Evolutionary conservation across 2,888 invertebrate genomes (phyloP), one percentile per base, ranked within the genome.

Genomic region (Plebejus melissa): DNA sequence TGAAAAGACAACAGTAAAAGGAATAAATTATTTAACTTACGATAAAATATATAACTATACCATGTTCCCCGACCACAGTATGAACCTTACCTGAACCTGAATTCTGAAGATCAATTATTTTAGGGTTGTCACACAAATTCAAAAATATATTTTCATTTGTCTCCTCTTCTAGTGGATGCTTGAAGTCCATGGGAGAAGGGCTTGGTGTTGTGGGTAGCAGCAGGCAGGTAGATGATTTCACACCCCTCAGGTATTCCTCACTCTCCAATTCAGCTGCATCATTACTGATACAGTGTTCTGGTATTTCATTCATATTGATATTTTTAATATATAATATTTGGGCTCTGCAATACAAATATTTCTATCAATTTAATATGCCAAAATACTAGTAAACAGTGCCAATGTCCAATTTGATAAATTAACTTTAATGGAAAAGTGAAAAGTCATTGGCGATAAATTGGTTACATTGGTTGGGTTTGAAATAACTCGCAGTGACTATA

Each of bases 151-250:
- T 92, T 79, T 94, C 94, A 79, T 81, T 87, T 81, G 91, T 90
- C 83, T 92, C 94, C 76, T 94, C 94, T 6, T 94, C 94, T 0
- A 95, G 85, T 38, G 95, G 95, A 84, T 95, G 95, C 76, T 94
- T 94, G 79, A 95, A 94, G 76, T 94, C 94, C 74, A 94, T 85
- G 13, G 93, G 92, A n/a, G 95, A 94, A 0, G 95, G 95, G 74
- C 94, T 95, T 6, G 95, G 95, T 46, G 95, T 95, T 71, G 87
- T 86, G 32, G 94, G 91, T 65, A 96, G 84, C 65, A 96, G 88
- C 69, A 96, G 94, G 83, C 95, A 96, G 80, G 95, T 96, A 74
- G 96, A 96, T 1, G 95, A 95, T 80, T 95, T 94, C 79, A 96
- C 96, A 77, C 95, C 96, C 57, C 89, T 89, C 76, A 93, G 86